phyloP scores from a whole-genome alignment of 2,113 vertebrate genomes.

The Etia nguti region DNA sequence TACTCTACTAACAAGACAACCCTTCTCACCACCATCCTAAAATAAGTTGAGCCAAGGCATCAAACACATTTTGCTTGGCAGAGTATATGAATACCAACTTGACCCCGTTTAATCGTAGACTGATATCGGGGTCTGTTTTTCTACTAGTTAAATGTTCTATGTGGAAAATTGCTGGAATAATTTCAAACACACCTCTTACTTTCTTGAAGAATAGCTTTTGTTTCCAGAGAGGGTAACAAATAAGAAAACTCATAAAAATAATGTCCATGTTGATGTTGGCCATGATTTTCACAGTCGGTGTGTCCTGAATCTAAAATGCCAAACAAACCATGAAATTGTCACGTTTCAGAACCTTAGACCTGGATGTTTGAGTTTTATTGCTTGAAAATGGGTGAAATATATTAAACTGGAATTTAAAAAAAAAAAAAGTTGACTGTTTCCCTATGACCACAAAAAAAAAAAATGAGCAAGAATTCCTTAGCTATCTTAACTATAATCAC shows the following conservation, averaged over 20 bases:
- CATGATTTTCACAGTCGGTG: background rate
- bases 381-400: background rate
- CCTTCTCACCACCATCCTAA: background rate
- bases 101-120: fast-evolving
- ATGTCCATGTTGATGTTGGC: background rate
- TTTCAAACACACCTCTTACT: background rate
- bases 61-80: background rate
- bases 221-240: background rate
- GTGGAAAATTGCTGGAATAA: background rate
- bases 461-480: background rate
- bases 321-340: background rate
- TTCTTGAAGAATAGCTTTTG: background rate
- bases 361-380: background rate
- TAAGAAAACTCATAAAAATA: background rate
- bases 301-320: background rate
- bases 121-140: background rate
- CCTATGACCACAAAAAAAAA: background rate
- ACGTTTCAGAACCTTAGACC: background rate
- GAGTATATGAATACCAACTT: background rate
- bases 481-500: background rate
- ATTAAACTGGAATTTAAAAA: background rate
- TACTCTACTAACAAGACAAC: background rate
- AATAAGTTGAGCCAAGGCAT: background rate
- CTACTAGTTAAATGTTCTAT: background rate
- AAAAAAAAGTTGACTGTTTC: background rate